Conservation (phyloP, 2,888 invertebrate genomes). For the Tinea semifulvella region DNA sequence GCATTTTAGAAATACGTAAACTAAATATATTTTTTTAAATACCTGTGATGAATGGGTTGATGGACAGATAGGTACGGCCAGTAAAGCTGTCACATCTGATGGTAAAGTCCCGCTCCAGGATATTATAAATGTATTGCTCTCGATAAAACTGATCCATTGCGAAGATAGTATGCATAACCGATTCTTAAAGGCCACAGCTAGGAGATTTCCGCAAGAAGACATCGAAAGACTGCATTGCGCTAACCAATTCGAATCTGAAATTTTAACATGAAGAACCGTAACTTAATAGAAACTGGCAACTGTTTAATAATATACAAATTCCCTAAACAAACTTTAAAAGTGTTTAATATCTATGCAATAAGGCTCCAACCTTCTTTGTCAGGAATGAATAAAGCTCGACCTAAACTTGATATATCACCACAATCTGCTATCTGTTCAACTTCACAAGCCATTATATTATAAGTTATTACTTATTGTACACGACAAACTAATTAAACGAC, state of each 20-base stretch:
- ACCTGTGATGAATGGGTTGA: constrained; percentile 59
- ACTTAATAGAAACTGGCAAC: too few relatives aligned
- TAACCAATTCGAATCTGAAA: constrained; percentile 53
- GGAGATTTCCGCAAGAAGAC: constrained; percentile 51
- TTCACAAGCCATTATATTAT: constrained; percentile 60
- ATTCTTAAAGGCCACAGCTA: constrained; percentile 45
- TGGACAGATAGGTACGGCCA: constrained; percentile 51
- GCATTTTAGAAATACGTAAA: too few relatives aligned
- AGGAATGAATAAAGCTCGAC: constrained; percentile 64
- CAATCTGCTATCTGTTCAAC: constrained; percentile 71
- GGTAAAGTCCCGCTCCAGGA: constrained; percentile 57
- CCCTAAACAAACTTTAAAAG: too few relatives aligned
- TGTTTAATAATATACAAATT: not conserved
- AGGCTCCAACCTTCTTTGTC: constrained; percentile 58
- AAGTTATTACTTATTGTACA: not conserved
- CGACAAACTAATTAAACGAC: not conserved
- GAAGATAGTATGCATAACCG: constrained; percentile 50
- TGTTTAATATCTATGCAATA: too few relatives aligned
- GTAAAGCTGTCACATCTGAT: constrained; percentile 41
- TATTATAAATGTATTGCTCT: constrained; percentile 50
- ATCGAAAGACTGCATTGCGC: constrained; percentile 50
- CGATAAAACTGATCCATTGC: constrained; percentile 55
- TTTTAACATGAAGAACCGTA: too few relatives aligned
- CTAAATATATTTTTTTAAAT: too few relatives aligned
- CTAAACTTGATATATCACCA: constrained; percentile 66